Conservation (phyloP, 1,140 invertebrate genomes). For the Ceratosolen fusciceps region DNA sequence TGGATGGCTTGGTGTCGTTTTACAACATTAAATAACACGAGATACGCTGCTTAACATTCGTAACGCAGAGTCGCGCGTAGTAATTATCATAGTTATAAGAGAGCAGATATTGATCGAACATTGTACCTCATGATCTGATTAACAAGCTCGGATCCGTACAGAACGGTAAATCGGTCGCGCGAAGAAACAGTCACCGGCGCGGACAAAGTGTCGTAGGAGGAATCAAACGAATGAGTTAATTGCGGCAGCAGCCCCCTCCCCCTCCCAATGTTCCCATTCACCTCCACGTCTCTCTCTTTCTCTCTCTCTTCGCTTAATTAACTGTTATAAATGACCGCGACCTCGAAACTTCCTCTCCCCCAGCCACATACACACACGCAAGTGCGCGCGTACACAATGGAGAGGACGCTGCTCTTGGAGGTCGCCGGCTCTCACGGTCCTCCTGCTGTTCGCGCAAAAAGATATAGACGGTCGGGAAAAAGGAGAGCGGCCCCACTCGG, state of each 20-base stretch:
- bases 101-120: no score
- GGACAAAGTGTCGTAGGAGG: not conserved
- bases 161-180: not conserved
- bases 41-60: no score
- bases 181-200: not conserved
- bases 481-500: conserved; percentile 12
- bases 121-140: not conserved
- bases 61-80: no score
- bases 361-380: no score
- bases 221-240: not conserved
- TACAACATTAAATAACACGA: no score
- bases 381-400: conserved; percentile 42
- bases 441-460: not conserved
- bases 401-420: conserved; percentile 45
- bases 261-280: no score
- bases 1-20: no score
- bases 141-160: not conserved
- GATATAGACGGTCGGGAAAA: not conserved
- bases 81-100: no score
- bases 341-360: no score
- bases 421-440: conserved; percentile 62
- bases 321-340: conserved; percentile 48
- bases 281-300: not conserved
- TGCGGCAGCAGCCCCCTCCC: not conserved
- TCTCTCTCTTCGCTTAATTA: not conserved